Conservation (phyloP, 2,113 vertebrate genomes). For the Opisthocomus hoazin region DNA sequence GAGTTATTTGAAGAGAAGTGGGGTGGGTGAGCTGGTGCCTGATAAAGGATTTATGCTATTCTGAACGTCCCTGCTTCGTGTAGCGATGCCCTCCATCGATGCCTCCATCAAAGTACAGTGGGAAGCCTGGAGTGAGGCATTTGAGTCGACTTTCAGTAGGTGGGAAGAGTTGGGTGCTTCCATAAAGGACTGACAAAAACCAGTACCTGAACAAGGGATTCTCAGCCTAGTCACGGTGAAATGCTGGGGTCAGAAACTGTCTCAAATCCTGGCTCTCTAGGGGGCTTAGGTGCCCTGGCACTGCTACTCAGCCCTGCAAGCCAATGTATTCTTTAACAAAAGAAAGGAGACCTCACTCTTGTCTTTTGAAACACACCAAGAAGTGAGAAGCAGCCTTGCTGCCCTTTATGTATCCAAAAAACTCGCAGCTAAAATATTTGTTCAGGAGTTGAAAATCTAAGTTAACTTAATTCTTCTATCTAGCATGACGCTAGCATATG, state of each 20-base stretch:
- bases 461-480: neutral
- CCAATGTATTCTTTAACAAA: neutral
- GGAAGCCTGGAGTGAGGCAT: neutral
- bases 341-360: neutral
- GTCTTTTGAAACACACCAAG: neutral
- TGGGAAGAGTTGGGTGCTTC: neutral
- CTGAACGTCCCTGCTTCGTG: neutral
- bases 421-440: neutral
- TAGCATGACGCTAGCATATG: neutral
- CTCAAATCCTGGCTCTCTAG: neutral
- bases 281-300: neutral
- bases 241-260: neutral
- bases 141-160: neutral
- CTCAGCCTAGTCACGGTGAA: neutral
- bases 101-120: neutral
- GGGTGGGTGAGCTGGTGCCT: neutral
- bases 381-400: neutral
- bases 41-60: neutral
- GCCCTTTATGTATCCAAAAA: neutral
- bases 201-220: neutral
- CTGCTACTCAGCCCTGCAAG: neutral
- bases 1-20: neutral
- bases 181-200: neutral
- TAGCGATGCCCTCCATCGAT: neutral
- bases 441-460: neutral